phyloP scores from a whole-genome alignment of 1,140 invertebrate species.

The Elymnias hypermnestra region DNA sequence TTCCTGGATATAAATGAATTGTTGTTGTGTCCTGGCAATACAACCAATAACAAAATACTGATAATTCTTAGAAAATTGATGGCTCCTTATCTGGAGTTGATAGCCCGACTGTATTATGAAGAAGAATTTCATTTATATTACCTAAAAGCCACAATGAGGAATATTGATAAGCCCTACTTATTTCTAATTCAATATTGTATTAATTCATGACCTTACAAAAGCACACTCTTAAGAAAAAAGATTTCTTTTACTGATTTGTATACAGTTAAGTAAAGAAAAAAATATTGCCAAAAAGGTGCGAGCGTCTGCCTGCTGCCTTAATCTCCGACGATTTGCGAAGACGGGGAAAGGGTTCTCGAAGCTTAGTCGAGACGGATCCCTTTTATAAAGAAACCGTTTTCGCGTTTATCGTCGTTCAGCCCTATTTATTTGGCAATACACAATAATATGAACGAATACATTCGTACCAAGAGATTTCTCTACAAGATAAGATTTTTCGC shows the following conservation, averaged over 20 bases:
- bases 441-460: slow-evolving; percentile 47
- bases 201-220: too few species aligned
- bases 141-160: too few species aligned
- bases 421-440: slow-evolving; percentile 55
- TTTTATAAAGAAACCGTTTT: slow-evolving; percentile 48
- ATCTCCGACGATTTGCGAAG: slow-evolving; percentile 71
- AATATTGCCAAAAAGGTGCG: slow-evolving; percentile 66
- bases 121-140: too few species aligned
- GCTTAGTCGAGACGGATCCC: slow-evolving; percentile 48
- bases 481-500: slow-evolving; percentile 24
- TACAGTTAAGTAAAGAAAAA: slow-evolving; percentile 35
- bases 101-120: too few species aligned
- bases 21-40: too few species aligned
- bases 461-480: slow-evolving; percentile 34
- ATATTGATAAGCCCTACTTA: too few species aligned
- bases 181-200: too few species aligned
- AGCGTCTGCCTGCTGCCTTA: slow-evolving; percentile 48
- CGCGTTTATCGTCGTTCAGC: slow-evolving; percentile 44
- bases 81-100: too few species aligned
- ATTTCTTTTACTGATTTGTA: neutral
- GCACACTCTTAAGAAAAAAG: neutral
- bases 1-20: too few species aligned
- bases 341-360: slow-evolving; percentile 63
- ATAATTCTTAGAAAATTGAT: too few species aligned
- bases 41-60: too few species aligned